Conservation (phyloP, 2,888 invertebrate genomes). For the Synanthedon vespiformis region DNA sequence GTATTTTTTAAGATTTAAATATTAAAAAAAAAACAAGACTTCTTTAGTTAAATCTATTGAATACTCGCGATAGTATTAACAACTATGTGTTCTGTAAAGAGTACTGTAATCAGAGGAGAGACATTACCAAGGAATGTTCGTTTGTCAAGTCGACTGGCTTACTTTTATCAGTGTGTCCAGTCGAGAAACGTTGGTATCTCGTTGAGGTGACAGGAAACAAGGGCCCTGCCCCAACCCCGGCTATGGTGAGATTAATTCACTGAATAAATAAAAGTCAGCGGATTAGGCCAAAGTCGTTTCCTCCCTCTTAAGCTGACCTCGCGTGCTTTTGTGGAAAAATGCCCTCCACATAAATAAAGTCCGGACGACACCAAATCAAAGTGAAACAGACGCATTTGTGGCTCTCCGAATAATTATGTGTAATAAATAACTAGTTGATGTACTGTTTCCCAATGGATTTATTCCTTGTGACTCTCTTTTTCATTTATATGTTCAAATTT, state of each 20-base stretch:
- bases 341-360: slow-evolving; percentile 60
- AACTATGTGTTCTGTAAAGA: too few species aligned
- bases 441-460: neutral
- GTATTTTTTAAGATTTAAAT: too few species aligned
- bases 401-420: slow-evolving; percentile 4
- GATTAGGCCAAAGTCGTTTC: slow-evolving; percentile 68
- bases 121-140: slow-evolving; percentile 6
- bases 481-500: too few species aligned
- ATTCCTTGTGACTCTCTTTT: neutral
- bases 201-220: slow-evolving; percentile 47
- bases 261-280: slow-evolving; percentile 72
- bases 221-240: slow-evolving; percentile 48
- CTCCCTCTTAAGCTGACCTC: slow-evolving; percentile 68
- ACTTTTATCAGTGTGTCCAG: slow-evolving; percentile 45
- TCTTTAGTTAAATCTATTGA: too few species aligned
- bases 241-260: slow-evolving; percentile 64
- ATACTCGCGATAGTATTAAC: too few species aligned
- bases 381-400: slow-evolving; percentile 32
- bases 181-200: slow-evolving; percentile 43
- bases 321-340: slow-evolving; percentile 67
- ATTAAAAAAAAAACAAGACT: too few species aligned
- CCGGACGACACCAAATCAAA: slow-evolving; percentile 51
- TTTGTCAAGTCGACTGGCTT: slow-evolving; percentile 29
- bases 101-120: too few species aligned
- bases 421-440: slow-evolving; percentile 1